Conservation (phyloP, 2,888 invertebrate genomes). For the Petrolisthes cinctipes region DNA sequence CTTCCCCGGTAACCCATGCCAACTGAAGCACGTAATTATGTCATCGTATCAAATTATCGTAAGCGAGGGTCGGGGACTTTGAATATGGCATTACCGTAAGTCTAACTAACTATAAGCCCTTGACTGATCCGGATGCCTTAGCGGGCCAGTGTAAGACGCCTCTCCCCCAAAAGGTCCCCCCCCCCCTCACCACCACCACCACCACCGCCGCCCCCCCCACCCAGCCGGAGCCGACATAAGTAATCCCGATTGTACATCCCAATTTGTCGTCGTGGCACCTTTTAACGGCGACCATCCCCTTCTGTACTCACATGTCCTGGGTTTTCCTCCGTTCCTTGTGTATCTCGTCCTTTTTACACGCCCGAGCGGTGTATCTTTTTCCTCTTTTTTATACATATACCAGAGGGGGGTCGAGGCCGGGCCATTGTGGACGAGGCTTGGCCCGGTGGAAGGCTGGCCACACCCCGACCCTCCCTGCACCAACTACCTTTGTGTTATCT, state of each 20-base stretch:
- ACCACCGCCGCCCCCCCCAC: too few relatives aligned
- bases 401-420: background rate
- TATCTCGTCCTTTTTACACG: constrained; percentile 30
- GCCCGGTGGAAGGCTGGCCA: background rate
- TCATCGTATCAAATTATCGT: too few relatives aligned
- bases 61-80: too few relatives aligned
- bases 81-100: too few relatives aligned
- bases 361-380: constrained; percentile 38
- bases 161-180: constrained; percentile 12
- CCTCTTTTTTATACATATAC: constrained; percentile 33
- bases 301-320: background rate
- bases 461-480: constrained; percentile 12
- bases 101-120: too few relatives aligned
- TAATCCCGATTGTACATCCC: constrained; percentile 53
- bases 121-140: background rate
- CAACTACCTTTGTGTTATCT: constrained; percentile 34
- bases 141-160: background rate
- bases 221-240: constrained; percentile 33
- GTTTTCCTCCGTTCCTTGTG: background rate
- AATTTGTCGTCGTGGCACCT: constrained; percentile 46
- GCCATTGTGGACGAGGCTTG: background rate
- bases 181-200: too few relatives aligned
- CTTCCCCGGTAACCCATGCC: too few relatives aligned
- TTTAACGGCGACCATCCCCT: constrained; percentile 33
- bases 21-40: too few relatives aligned